These are phyloP conservation scores for Microtus californicus DNA, from an alignment of 2,797 vertebrate species.

Conservation along the genomic window DNA sequence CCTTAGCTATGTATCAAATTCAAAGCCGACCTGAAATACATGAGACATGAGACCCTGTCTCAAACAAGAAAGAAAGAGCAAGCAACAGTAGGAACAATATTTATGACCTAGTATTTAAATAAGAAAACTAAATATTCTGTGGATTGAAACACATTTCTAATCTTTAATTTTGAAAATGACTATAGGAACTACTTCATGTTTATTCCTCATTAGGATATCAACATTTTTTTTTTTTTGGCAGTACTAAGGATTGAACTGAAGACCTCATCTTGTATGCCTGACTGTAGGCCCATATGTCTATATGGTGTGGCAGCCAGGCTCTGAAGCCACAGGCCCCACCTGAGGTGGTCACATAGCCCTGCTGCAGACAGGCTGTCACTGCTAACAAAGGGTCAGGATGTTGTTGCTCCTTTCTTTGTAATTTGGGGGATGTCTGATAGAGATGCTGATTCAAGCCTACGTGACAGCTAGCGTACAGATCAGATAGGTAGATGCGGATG, in stretches of 20 bases:
- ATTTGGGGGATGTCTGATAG: no score
- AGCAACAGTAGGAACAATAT: neutral
- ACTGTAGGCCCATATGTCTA: no score
- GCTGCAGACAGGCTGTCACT: no score
- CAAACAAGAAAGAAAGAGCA: neutral
- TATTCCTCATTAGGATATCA: slow-evolving; percentile 2
- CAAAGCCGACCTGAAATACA: neutral
- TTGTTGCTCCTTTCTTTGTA: no score
- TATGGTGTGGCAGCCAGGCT: no score
- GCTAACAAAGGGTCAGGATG: no score
- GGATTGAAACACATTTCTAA: neutral
- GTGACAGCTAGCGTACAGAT: no score
- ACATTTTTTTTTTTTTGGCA: neutral
- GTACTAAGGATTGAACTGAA: neutral
- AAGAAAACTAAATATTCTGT: neutral
- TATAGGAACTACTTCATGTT: slow-evolving; percentile 39
- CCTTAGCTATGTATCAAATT: neutral
- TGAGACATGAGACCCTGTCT: no score
- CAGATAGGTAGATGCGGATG: no score
- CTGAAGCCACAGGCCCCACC: no score
- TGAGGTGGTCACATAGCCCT: no score
- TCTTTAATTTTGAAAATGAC: neutral
- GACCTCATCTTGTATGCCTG: neutral
- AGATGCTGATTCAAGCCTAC: no score
- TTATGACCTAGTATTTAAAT: neutral